Base-by-base conservation (phyloP, 2,797 vertebrate genomes). In the Onychomys torridus region DNA sequence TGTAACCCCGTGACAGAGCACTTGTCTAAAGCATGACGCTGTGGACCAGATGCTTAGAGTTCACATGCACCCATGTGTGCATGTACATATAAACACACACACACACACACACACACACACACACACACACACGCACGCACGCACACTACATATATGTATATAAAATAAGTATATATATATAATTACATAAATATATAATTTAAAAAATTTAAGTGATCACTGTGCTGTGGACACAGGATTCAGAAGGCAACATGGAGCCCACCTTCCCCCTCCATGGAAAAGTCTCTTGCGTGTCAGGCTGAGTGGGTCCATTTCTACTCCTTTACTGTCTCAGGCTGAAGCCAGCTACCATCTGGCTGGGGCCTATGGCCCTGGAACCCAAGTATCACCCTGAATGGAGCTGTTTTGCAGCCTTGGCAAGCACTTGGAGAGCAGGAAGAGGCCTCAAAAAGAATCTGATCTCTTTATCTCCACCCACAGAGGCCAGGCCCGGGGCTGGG, bases 331-430 rank as follows among this genome's bases (percentile, higher is more conserved):
- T 65, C 76, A 32, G n/a, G 37, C 59, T 49, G 73, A 55, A 40
- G 57, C 63, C 59, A 82, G 43, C 49, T 27, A 65, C 90, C 65
- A 52, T 52, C 59, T 90, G 85, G 91, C 77, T 78, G 87, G 77
- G 34, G 29, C 34, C 11, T 4, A 14, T 10, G 4, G 46, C 63
- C 86, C 79, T 19, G 59, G 52, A n/a, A 17, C 27, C 76, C 65
- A 93, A 43, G 93, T 96, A 43, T 90, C 76, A 25, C 63, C 49
- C 88, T 71, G 52, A 40, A 27, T 29, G 37, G 76, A 89, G 89
- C 49, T 83, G 84, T 81, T 65, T 34, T 17, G n/a, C 75, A 37
- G 81, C 40, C 90, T 76, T 84, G 90, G 75, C 82, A 65, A 52
- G 25, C 29, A 5, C 32, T 32, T 5, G 67, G 59, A 79, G 63